Conservation (phyloP, 2,888 invertebrate species). For the Thereva unica region DNA sequence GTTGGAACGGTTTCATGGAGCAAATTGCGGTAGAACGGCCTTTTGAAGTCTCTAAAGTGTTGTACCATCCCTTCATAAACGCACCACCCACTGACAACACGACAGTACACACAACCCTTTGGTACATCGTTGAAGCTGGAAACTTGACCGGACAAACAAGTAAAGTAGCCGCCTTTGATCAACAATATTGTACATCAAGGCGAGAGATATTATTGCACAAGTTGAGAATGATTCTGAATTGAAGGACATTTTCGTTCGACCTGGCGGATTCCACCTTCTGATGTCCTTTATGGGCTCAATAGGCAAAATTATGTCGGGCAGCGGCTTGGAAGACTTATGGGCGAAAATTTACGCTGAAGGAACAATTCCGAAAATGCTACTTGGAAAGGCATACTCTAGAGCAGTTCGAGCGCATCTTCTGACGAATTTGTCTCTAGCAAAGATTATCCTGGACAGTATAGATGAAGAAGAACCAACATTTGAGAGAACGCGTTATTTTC, state of each 20-base stretch:
- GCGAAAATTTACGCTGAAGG: slow-evolving; percentile 2
- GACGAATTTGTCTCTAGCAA: neutral
- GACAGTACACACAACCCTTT: neutral
- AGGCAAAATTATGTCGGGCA: slow-evolving; percentile 16
- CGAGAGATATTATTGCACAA: neutral
- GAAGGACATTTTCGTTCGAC: neutral
- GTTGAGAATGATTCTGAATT: neutral
- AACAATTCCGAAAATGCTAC: neutral
- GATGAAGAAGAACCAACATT: no score
- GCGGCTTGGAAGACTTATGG: slow-evolving; percentile 3
- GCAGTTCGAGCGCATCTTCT: neutral
- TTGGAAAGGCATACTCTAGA: neutral
- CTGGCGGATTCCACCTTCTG: neutral
- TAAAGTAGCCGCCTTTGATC: slow-evolving; percentile 1
- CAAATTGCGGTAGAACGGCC: neutral
- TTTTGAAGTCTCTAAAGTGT: neutral
- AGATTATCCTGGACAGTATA: slow-evolving; percentile 2
- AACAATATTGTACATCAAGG: neutral
- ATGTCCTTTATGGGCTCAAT: neutral
- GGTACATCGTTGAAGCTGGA: neutral
- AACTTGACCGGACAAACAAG: neutral
- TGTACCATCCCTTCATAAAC: slow-evolving; percentile 2
- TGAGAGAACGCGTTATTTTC: no score
- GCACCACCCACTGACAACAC: neutral
- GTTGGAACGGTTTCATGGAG: slow-evolving; percentile 10